Percentiles rank a stretch among this genome's conserved stretches.
Conservation (phyloP, 2,797 vertebrate genomes). For the Typhlichthys eigenmanni region DNA sequence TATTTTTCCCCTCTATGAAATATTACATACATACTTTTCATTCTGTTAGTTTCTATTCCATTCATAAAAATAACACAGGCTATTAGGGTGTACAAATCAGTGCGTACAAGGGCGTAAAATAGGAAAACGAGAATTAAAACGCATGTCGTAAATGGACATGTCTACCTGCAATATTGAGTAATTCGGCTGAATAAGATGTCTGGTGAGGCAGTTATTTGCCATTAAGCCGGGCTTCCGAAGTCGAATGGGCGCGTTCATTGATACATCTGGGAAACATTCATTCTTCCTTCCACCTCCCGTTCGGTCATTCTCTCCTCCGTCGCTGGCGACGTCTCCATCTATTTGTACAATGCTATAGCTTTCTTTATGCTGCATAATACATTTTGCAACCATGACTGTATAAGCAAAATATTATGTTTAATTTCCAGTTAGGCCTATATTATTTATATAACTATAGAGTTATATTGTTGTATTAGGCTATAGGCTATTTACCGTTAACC, state of each 20-base stretch:
- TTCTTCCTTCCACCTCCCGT: slow-evolving; percentile 60
- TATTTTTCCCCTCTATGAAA: slow-evolving; percentile 37
- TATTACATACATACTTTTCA: slow-evolving; percentile 30
- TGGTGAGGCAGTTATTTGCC: slow-evolving; percentile 47
- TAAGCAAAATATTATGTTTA: background rate
- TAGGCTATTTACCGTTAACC: background rate
- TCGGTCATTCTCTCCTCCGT: slow-evolving; percentile 43
- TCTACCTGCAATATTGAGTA: slow-evolving; percentile 49
- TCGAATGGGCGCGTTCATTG: slow-evolving; percentile 81
- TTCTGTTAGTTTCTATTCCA: slow-evolving; percentile 74
- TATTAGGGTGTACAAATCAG: slow-evolving; percentile 67
- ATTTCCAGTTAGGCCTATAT: background rate
- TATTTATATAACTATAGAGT: background rate
- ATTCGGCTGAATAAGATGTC: slow-evolving; percentile 28
- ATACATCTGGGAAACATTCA: slow-evolving; percentile 76
- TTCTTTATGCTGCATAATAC: slow-evolving; percentile 24
- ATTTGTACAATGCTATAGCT: slow-evolving; percentile 17
- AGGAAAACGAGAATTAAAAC: slow-evolving; percentile 45
- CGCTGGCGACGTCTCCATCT: slow-evolving; percentile 38
- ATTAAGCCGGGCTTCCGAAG: slow-evolving; percentile 70
- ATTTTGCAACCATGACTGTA: background rate
- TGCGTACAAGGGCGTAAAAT: slow-evolving; percentile 54
- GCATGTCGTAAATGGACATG: slow-evolving; percentile 42
- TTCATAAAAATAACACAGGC: slow-evolving; percentile 81
- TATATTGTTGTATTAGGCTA: too few relatives aligned